Base-by-base conservation (phyloP, 1,140 invertebrate species). In the Drosophila ambigua region DNA sequence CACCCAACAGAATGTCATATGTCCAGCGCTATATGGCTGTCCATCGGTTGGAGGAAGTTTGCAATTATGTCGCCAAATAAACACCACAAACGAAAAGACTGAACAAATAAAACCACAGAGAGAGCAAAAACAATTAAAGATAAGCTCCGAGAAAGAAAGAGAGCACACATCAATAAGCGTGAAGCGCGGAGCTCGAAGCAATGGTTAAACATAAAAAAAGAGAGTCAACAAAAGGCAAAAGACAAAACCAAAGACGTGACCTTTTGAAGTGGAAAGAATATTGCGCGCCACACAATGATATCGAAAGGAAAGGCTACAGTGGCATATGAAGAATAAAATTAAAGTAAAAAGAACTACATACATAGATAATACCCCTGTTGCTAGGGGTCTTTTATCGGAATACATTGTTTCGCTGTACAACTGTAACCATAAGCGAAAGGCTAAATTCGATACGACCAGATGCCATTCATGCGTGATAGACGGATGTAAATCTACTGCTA, bases 231-330 rank as follows among this genome's bases (percentile, higher is more conserved):
- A 15, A 64, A 55, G 60, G 8, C 54, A 59, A n/a, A 61, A 63
- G 62, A 41, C 13, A 64, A 60, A 69, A 61, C 39, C 46, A 52
- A 41, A 39, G 26, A 67, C 72, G 55, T 67, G 72, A 75, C 71
- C 72, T 59, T 45, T 55, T 23, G 41, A 35, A 39, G 53, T 15
- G 13, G 43, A 43, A 28, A 61, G 35, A 39, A 39, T 39, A 39
- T 39, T 13, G 5, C 26, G 26, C 26, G 35, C 35, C 35, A 11
- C 11, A 13, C 35, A 39, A 39, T 39, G 35, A 39, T 39, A 13
- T 39, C 35, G 11, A 13, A 13, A 4, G 35, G 35, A 39, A 13
- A 39, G 9, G 11, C 3, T 2, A 20, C n/a, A 45, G 20, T 20
- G 20, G 20, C 20, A 20, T 20, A 20, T 20, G 20, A 20, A 20